Evolutionary conservation across 2,797 vertebrate species (phyloP).

Genomic region (Megalops cyprinoides): DNA sequence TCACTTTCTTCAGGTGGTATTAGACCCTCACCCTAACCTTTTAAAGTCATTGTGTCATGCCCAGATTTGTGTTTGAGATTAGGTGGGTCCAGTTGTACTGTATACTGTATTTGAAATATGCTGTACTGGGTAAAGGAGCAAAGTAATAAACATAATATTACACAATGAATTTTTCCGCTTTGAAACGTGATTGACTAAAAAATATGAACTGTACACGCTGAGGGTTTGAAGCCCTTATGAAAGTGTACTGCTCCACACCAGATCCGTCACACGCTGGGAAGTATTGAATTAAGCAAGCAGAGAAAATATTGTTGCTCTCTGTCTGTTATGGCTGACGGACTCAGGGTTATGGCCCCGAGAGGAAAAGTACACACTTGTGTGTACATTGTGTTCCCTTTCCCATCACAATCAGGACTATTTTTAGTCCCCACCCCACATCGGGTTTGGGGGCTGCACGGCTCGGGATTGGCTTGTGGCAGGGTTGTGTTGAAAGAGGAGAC

Average conservation of each 20-base stretch:
- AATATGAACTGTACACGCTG: not conserved
- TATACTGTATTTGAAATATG: too few relatives aligned
- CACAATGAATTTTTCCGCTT: not conserved
- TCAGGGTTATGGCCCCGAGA: slow-evolving; percentile 24
- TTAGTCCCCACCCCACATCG: slow-evolving; percentile 5
- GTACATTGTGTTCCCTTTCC: slow-evolving; percentile 62
- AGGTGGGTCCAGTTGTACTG: too few relatives aligned
- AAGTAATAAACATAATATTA: not conserved
- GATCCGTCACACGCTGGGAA: slow-evolving; percentile 52
- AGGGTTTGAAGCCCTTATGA: not conserved
- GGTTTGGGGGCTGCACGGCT: not conserved
- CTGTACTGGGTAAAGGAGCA: not conserved
- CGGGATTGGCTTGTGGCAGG: not conserved
- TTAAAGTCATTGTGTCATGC: too few relatives aligned
- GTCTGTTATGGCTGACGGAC: slow-evolving; percentile 41
- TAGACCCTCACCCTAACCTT: too few relatives aligned
- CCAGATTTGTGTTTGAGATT: too few relatives aligned
- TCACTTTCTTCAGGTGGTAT: too few relatives aligned
- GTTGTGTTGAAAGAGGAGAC: not conserved
- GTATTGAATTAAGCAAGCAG: slow-evolving; percentile 61
- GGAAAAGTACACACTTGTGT: slow-evolving; percentile 36
- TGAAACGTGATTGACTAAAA: slow-evolving; percentile 3
- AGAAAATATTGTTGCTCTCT: slow-evolving; percentile 49
- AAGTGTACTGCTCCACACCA: not conserved
- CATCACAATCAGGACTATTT: slow-evolving; percentile 32